Percentiles rank a stretch among this genome's conserved stretches.
These are phyloP conservation scores for Scarus forsteni DNA, from an alignment of 2,797 vertebrate genomes.

Conservation along the genomic window DNA sequence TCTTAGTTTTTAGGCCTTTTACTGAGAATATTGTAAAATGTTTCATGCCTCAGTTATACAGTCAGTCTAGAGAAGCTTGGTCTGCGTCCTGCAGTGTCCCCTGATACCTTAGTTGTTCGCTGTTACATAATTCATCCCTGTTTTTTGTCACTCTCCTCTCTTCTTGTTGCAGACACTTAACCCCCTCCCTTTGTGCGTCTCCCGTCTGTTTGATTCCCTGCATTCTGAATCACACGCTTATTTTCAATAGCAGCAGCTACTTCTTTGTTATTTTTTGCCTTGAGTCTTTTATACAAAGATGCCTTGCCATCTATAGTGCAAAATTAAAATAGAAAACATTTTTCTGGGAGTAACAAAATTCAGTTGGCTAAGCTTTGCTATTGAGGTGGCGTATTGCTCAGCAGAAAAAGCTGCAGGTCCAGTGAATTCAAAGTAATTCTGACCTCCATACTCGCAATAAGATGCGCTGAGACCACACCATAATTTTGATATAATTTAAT, in stretches of 20 bases:
- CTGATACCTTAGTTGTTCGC: neutral
- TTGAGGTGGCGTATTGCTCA: neutral
- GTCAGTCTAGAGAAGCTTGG: neutral
- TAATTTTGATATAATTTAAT: no score
- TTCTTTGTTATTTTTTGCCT: neutral
- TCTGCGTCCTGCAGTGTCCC: neutral
- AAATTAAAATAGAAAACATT: neutral
- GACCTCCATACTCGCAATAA: no score
- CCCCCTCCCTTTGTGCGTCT: neutral
- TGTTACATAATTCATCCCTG: slow-evolving; percentile 1
- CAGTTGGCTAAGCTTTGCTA: neutral
- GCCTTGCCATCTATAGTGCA: neutral
- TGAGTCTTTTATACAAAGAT: neutral
- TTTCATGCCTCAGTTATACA: neutral
- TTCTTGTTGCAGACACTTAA: neutral
- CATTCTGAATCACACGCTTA: neutral
- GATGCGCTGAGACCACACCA: neutral
- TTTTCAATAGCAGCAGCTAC: neutral
- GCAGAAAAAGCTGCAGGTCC: no score
- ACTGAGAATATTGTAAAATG: no score
- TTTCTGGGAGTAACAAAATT: neutral
- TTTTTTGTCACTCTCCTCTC: neutral
- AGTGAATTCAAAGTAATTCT: no score
- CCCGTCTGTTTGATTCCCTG: neutral
- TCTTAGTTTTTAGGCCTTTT: no score